Evolutionary conservation across 2,113 vertebrate genomes (phyloP).

Genomic region (Neomonachus schauinslandi): DNA sequence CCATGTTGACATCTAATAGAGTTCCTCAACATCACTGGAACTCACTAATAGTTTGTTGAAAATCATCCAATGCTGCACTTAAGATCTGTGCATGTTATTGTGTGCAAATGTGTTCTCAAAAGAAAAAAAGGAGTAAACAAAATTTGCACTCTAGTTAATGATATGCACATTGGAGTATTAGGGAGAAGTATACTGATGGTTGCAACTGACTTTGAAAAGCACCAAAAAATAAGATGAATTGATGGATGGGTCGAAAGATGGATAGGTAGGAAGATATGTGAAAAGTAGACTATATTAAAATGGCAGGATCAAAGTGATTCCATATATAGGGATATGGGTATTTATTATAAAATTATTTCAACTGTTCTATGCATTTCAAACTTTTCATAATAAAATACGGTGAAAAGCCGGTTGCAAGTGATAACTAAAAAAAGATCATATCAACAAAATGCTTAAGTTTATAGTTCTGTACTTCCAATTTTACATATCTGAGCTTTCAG

Average conservation of each 20-base stretch:
- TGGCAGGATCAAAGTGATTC: neutral
- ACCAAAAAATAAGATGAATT: neutral
- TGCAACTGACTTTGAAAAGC: neutral
- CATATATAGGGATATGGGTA: neutral
- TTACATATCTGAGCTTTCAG: slow-evolving; percentile 27
- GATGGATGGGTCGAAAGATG: neutral
- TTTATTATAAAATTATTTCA: neutral
- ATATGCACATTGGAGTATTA: neutral
- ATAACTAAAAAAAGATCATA: neutral
- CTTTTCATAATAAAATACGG: slow-evolving; percentile 36
- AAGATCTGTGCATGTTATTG: neutral
- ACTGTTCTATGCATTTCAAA: neutral
- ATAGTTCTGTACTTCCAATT: neutral
- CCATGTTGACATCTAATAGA: neutral
- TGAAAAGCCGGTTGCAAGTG: neutral
- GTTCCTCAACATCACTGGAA: neutral
- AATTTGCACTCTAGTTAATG: neutral
- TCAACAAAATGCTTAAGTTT: slow-evolving; percentile 27
- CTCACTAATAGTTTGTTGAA: neutral
- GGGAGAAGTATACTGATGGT: neutral
- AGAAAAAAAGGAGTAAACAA: neutral
- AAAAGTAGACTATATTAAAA: neutral
- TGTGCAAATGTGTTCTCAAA: neutral
- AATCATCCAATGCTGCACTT: neutral
- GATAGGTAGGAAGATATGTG: neutral